These are phyloP conservation scores for Pocillopora verrucosa DNA, from an alignment of 64 coral and sea anemone species.

Conservation along the genomic window DNA sequence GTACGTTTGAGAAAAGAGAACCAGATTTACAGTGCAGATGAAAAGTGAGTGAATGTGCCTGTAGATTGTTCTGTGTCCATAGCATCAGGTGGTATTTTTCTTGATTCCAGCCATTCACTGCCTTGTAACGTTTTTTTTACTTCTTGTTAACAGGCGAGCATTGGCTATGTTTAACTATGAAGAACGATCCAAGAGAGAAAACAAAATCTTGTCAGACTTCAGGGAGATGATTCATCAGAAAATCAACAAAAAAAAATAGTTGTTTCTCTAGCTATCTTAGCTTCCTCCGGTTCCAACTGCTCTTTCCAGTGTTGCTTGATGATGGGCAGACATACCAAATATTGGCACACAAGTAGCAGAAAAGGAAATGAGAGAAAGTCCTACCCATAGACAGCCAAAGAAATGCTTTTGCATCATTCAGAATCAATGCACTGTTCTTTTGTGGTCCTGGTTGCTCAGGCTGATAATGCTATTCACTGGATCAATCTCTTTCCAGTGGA, in stretches of 20 bases:
- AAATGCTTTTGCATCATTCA: too few species aligned
- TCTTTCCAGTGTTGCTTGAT: background rate
- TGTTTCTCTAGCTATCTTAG: background rate
- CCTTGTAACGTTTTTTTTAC: background rate
- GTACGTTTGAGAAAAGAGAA: slow-evolving; percentile 98
- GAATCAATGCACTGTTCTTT: too few species aligned
- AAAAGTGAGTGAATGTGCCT: slow-evolving; percentile 76
- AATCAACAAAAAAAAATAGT: slow-evolving; percentile 87
- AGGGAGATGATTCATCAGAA: slow-evolving; percentile 98
- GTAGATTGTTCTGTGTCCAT: too few species aligned
- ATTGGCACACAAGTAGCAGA: too few species aligned
- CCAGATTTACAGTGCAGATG: slow-evolving; percentile 99
- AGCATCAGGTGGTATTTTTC: too few species aligned
- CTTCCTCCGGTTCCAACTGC: background rate
- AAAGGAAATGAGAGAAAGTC: too few species aligned
- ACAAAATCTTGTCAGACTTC: slow-evolving; percentile 98
- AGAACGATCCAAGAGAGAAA: slow-evolving; percentile 98
- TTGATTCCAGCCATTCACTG: too few species aligned
- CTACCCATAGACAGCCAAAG: too few species aligned
- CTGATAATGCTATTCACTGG: too few species aligned
- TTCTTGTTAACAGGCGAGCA: slow-evolving; percentile 78
- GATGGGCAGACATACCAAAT: too few species aligned
- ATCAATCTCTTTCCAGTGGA: too few species aligned
- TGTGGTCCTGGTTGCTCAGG: too few species aligned
- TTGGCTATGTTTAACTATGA: slow-evolving; percentile 99